Conservation (phyloP, 92 coral and sea anemone species). For the Siderastrea radians region DNA sequence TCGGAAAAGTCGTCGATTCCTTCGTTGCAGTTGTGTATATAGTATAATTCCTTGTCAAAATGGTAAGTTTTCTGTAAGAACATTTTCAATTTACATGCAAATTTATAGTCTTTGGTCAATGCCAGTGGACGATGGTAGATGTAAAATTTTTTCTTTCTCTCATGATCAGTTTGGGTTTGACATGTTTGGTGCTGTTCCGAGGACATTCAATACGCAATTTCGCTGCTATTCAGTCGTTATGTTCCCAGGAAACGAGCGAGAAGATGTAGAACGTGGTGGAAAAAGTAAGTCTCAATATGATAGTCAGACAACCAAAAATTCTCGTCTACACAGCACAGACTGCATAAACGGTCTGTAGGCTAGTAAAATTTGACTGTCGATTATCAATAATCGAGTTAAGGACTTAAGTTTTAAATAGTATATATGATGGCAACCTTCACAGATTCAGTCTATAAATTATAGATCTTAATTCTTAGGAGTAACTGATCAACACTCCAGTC, state of each 20-base stretch:
- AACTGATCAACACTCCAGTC: too few species aligned
- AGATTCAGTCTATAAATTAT: too few species aligned
- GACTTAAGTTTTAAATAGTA: too few species aligned
- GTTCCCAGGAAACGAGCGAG: slow-evolving; percentile 99
- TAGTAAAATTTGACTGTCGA: too few species aligned
- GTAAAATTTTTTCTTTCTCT: background rate
- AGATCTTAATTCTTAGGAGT: too few species aligned
- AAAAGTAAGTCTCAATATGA: slow-evolving; percentile 76
- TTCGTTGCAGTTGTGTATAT: background rate
- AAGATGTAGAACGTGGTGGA: slow-evolving; percentile 99
- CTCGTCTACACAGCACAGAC: too few species aligned
- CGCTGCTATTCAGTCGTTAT: slow-evolving; percentile 95
- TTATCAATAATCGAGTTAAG: too few species aligned
- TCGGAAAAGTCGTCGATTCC: background rate
- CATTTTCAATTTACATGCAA: background rate
- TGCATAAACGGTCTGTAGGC: too few species aligned
- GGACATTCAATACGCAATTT: slow-evolving; percentile 94
- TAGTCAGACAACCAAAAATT: background rate
- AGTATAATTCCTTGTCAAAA: slow-evolving; percentile 3
- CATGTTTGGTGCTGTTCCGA: slow-evolving; percentile 87
- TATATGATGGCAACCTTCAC: too few species aligned
- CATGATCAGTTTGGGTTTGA: slow-evolving; percentile 70
- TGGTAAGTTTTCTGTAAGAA: slow-evolving; percentile 10
- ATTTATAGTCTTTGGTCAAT: background rate
- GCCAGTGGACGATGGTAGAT: background rate